These are phyloP conservation scores for Tipula helvola DNA, from an alignment of 2,888 invertebrate genomes.

Conservation along the genomic window DNA sequence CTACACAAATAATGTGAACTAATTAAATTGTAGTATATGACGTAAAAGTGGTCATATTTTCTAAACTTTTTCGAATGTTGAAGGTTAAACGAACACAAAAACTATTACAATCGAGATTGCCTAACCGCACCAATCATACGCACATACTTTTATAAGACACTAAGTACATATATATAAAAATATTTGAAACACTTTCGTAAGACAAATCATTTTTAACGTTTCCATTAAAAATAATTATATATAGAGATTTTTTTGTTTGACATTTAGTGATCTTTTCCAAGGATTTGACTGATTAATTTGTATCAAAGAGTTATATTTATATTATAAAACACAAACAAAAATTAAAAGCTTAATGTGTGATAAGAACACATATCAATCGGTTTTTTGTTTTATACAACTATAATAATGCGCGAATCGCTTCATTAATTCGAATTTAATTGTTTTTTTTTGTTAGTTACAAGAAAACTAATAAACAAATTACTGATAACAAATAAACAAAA, in stretches of 20 bases:
- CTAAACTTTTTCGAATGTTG: neutral
- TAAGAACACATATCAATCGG: neutral
- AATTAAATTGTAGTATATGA: neutral
- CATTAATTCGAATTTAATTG: neutral
- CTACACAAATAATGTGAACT: neutral
- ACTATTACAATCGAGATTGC: neutral
- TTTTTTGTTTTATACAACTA: neutral
- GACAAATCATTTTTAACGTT: neutral
- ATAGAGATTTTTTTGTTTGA: neutral
- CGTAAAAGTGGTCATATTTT: neutral
- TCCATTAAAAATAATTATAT: neutral
- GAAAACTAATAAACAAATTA: neutral
- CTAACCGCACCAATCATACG: neutral
- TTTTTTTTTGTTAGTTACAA: neutral
- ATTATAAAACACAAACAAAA: neutral
- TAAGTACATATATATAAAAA: no score
- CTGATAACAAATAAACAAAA: neutral
- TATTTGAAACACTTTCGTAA: slow-evolving; percentile 4
- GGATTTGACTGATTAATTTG: slow-evolving; percentile 7
- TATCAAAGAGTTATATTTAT: neutral
- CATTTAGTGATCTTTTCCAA: slow-evolving; percentile 7
- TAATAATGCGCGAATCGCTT: neutral
- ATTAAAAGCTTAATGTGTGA: neutral
- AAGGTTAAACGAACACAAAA: neutral
- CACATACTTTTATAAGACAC: neutral